Percentiles rank a stretch among this genome's conserved stretches.
Evolutionary conservation across 2,113 vertebrate species (phyloP).

Genomic region (Ginglymostoma cirratum): DNA sequence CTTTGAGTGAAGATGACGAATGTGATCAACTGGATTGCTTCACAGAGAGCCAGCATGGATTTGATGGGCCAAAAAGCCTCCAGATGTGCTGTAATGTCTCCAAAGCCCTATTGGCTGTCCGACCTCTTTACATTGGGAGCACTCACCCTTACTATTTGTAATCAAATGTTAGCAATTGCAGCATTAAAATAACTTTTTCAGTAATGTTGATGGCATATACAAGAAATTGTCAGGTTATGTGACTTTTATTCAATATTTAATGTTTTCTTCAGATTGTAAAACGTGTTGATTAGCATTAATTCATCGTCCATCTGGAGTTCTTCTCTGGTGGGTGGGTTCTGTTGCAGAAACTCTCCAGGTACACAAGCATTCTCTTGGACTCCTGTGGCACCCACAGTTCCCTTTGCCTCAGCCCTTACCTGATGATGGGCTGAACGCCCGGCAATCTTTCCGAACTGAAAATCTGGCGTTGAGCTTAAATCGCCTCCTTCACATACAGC

Average conservation of each 20-base stretch:
- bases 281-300: conserved; percentile 32
- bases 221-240: neutral
- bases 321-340: conserved; percentile 32
- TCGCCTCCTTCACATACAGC: neutral
- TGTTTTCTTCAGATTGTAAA: conserved; percentile 36
- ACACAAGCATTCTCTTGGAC: neutral
- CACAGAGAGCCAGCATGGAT: neutral
- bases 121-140: neutral
- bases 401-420: neutral
- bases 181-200: neutral
- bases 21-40: neutral
- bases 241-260: neutral
- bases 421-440: neutral
- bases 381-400: neutral
- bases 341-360: neutral
- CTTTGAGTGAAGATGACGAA: neutral
- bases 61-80: neutral
- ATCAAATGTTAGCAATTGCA: neutral
- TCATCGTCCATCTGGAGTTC: conserved; percentile 37
- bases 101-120: neutral
- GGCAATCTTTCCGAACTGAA: neutral
- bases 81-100: neutral
- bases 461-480: neutral
- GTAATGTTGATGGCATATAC: neutral
- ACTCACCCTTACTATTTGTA: neutral